Evolutionary conservation across 1,140 invertebrate species (phyloP), one percentile per base, ranked within the genome.

Genomic region (Diplogasteroides magnus): DNA sequence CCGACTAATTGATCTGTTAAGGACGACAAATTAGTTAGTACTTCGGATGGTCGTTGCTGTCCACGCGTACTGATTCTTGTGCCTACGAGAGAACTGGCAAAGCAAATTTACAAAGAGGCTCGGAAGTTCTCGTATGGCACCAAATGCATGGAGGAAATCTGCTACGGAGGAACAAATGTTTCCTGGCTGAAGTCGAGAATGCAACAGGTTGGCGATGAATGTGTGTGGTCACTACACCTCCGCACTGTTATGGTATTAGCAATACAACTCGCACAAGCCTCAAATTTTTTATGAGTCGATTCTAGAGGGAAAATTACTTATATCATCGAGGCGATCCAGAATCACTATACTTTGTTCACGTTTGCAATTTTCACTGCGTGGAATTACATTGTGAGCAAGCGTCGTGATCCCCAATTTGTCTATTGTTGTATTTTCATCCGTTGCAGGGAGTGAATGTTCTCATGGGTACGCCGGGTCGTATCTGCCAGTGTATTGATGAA

Each of bases 91-190:
- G 94, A 98, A 87, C 87, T 98, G 76, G 94, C 93, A 60, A 93
- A 91, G 3, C 95, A 98, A 81, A 95, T 98, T 78, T 95, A 91
- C 82, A 93, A 97, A 78, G 94, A 97, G 85, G 92, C 93, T 67
- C 89, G 91, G 69, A 98, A 97, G 85, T 95, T 97, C 84, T 89
- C 93, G 60, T 94, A 95, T 82, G 89, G 61, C 14, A 78, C 77
- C 25, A 65, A 60, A 13, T 69, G 80, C 15, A 59, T 13, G 13
- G 73, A 76, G 14, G 69, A 72, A n/a, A 60, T 60, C 2, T 48
- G 31, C 25, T 78, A 78, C 60, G 77, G 59, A 76, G 75, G 55
- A 61, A 66, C 26, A 55, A 62, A 1, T 28, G 29, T 19, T 28
- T 3, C 3, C 3, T 26, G 13, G 13, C 64, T 64, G 64, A 67